A percentile compares a stretch with the other conserved stretches of the same genome.
phyloP scores from a whole-genome alignment of 2,888 invertebrate genomes.

The Linnaemya tessellans region DNA sequence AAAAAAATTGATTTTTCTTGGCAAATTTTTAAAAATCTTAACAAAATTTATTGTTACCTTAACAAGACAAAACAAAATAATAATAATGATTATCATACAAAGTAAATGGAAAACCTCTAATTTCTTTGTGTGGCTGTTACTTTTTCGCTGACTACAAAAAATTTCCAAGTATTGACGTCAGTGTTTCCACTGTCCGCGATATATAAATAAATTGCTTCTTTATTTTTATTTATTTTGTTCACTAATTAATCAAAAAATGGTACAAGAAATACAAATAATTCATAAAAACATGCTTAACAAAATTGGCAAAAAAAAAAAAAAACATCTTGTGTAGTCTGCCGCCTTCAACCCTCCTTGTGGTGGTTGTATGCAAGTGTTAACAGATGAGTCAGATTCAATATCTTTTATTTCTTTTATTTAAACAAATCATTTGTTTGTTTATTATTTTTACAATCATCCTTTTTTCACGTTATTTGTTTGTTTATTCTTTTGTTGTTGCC shows the following conservation, averaged over 20 bases:
- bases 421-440: conserved; percentile 49
- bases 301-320: background rate
- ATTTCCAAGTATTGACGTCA: conserved; percentile 15
- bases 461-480: conserved; percentile 12
- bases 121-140: background rate
- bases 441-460: background rate
- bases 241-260: background rate
- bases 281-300: conserved; percentile 7
- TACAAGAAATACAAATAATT: conserved; percentile 8
- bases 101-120: background rate
- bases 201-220: background rate
- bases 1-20: background rate
- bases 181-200: background rate
- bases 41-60: background rate
- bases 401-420: background rate
- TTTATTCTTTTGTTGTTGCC: conserved; percentile 14
- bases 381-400: conserved; percentile 10
- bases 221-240: background rate
- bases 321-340: conserved; percentile 8
- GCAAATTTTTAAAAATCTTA: background rate
- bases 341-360: background rate
- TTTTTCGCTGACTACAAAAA: background rate
- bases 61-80: background rate
- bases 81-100: background rate
- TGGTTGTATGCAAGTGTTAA: background rate